These are phyloP conservation scores for Actinernus sp. DNA, from an alignment of 92 coral and sea anemone species.

Conservation along the genomic window DNA sequence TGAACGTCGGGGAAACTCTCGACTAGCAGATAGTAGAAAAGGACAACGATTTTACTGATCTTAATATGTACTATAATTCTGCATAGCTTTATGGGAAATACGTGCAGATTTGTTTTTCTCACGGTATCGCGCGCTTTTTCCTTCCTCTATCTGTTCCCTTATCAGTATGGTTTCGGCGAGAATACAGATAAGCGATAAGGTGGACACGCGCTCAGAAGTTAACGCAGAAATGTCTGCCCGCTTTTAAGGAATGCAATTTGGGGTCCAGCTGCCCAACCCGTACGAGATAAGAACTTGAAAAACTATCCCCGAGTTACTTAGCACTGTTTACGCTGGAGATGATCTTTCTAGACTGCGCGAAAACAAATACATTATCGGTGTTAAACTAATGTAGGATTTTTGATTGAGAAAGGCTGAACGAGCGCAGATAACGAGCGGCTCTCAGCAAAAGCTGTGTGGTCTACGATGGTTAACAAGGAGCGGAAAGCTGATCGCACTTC, in stretches of 20 bases:
- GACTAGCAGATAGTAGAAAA: too few relatives aligned
- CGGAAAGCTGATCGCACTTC: slow-evolving; percentile 4
- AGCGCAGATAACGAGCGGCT: slow-evolving; percentile 20
- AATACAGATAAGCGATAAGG: slow-evolving; percentile 41
- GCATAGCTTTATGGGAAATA: too few relatives aligned
- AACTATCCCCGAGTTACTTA: slow-evolving; percentile 10
- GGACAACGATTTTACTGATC: too few relatives aligned
- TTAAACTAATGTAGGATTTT: background rate
- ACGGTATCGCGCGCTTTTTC: too few relatives aligned
- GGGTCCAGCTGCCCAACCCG: background rate
- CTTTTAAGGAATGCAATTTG: background rate
- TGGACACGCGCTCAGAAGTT: slow-evolving; percentile 5
- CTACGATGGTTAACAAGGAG: slow-evolving; percentile 36
- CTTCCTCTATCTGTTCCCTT: too few relatives aligned
- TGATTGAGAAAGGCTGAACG: slow-evolving; percentile 13
- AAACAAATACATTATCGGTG: slow-evolving; percentile 14
- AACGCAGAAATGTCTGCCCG: slow-evolving; percentile 1
- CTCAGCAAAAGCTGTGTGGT: slow-evolving; percentile 38
- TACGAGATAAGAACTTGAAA: background rate
- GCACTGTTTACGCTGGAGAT: slow-evolving; percentile 33
- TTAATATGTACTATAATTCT: too few relatives aligned
- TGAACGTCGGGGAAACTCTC: too few relatives aligned
- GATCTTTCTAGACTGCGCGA: slow-evolving; percentile 18
- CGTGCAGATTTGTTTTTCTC: too few relatives aligned
- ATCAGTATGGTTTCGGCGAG: slow-evolving; percentile 9